Base-by-base conservation (phyloP, 2,888 invertebrate genomes). In the Stenchaetothrips biformis region DNA sequence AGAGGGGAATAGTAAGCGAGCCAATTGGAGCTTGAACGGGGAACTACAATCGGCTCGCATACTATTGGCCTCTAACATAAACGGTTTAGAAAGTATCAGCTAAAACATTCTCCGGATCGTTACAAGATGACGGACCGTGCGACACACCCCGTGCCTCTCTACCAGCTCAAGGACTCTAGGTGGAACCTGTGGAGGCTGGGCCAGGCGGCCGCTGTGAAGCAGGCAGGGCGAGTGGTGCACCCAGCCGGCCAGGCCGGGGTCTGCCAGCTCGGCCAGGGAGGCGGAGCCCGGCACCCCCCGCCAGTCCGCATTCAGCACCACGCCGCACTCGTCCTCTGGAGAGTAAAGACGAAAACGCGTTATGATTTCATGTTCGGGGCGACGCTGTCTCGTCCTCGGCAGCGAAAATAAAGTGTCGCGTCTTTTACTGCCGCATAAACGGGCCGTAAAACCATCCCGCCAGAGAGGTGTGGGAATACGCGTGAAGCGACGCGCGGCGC, bases 251-350 rank as follows among this genome's bases (percentile, higher is more conserved):
- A 13, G 13, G 59, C 59, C 59, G 59, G 67, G 67, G 67, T 74
- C 67, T 7, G 67, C 7, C 21, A 74, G 21, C 9, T 74, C 67
- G 21, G 21, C 25, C 21, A 74, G 67, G 25, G 67, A 74, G 9
- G 25, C 67, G 25, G 9, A 25, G 21, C 7, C 67, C 11, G 67
- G 67, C 9, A 25, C 67, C 8, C 67, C 67, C 67, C 21, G n/a
- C 67, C 67, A 74, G 67, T 74, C 67, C 67, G 67, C 25, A 25
- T 74, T 21, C 25, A 74, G 67, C 21, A 74, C 67, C 67, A 74
- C 21, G 25, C 67, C 67, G 25, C 21, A 25, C 67, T 74, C 67
- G 67, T 74, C 67, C 67, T 74, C 67, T 74, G 67, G 67, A 25
- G 25, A 9, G 18, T 7, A 62, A 49, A 11, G 49, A 11, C 8